phyloP scores from a whole-genome alignment of 2,888 invertebrate species.

The Merodon equestris region DNA sequence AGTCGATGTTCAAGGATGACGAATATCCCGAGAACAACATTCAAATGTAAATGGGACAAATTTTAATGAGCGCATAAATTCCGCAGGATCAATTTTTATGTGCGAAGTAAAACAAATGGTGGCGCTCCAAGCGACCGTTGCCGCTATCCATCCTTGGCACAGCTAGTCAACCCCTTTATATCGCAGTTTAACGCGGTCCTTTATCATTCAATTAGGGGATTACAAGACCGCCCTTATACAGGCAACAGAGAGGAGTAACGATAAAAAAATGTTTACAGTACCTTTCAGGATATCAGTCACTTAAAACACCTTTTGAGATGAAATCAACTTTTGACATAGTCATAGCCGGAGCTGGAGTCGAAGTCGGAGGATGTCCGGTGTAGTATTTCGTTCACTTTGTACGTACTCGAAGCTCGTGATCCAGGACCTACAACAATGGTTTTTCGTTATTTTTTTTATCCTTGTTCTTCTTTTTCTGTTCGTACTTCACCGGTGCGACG shows the following conservation, averaged over 20 bases:
- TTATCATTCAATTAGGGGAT: constrained; percentile 60
- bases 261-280: constrained; percentile 1
- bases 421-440: constrained; percentile 34
- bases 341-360: too few species aligned
- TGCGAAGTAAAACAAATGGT: constrained; percentile 64
- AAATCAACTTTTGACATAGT: constrained; percentile 31
- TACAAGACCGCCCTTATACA: not conserved
- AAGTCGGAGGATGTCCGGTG: constrained; percentile 51
- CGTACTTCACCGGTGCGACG: too few species aligned
- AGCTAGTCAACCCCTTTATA: constrained; percentile 40
- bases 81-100: constrained; percentile 67
- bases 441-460: too few species aligned
- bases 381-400: constrained; percentile 7
- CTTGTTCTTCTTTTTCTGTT: not conserved
- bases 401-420: too few species aligned
- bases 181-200: constrained; percentile 33
- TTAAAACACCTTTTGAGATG: constrained; percentile 36
- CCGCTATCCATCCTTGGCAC: constrained; percentile 4
- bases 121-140: constrained; percentile 6
- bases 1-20: too few species aligned
- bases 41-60: constrained; percentile 64
- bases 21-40: constrained; percentile 18
- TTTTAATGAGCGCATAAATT: constrained; percentile 67
- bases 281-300: constrained; percentile 32
- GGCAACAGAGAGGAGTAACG: not conserved